Base-by-base conservation (phyloP, 2,888 invertebrate genomes). In the Drosophila greeni region DNA sequence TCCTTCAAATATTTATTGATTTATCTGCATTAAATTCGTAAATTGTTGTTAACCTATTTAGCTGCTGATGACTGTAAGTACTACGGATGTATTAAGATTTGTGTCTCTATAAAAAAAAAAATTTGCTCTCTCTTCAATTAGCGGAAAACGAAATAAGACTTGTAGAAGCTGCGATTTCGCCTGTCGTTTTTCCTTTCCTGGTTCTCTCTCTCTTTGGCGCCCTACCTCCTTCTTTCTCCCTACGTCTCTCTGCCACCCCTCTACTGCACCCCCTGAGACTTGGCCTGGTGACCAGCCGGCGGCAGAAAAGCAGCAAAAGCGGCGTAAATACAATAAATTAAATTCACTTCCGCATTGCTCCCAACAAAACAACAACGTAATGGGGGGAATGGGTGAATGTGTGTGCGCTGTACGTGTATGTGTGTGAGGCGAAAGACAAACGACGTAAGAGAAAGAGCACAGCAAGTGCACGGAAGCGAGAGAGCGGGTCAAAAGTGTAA, bases 281-380 rank as follows among this genome's bases (percentile, higher is more conserved):
- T 67, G 60, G 66, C 66, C 65, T 61, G 73, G 73, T 73, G 73
- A 61, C 69, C 66, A 66, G 66, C 42, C 42, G 62, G 64, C 66
- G 70, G 75, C 72, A 73, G 71, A 68, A 64, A 64, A 34, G 54
- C 54, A 49, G 66, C 55, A 34, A 60, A 40, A 73, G 72, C 82
- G 72, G 73, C 82, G 84, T 82, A 84, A 86, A 85, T 82, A 82
- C 82, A 86, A 86, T 86, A 87, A 87, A 87, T 87, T 86, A 88
- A 88, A 87, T 88, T 88, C 87, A 88, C 88, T 88, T 88, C 88
- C 88, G 88, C 88, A 88, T 88, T 88, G 88, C 87, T 88, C 86
- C 87, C 87, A 66, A 87, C 85, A 86, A 71, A 74, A 66, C 72
- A 74, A 76, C 73, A 81, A 83, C 74, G 78, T 65, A 65, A 55